Base-by-base conservation (phyloP, 2,797 vertebrate species). In the Spea hammondii region DNA sequence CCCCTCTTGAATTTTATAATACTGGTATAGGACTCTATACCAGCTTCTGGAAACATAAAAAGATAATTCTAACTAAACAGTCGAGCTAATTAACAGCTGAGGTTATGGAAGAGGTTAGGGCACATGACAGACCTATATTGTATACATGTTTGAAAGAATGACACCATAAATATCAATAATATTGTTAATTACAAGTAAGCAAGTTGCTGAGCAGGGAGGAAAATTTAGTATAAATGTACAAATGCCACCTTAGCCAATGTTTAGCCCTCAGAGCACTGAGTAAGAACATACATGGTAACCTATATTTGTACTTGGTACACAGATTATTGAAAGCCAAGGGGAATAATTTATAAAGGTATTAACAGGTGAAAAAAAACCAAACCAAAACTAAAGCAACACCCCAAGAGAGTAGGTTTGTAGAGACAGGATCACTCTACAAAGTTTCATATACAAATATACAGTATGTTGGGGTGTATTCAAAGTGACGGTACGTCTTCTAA, bases 1-100 rank as follows among this genome's bases (percentile, higher is more conserved):
- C 62, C 78, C 14, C 68, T 17, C 46, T 51, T 79, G 51, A 78
- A 83, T 82, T 84, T 79, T 75, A 77, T 71, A 70, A 59, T 72
- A 64, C 73, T 71, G 54, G 46, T 60, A 65, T 45, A 54, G 51
- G 5, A 76, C 51, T 70, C 70, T 53, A 77, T 76, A 54, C 54
- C 60, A 76, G 67, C 60, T 49, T 66, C 51, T 6, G 48, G 11
- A 12, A 14, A 60, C 53, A 68, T 54, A 13, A 79, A 79, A 17
- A 54, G 54, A 70, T 65, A 54, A 17, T 72, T 69, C 44, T 66
- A 64, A 72, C 50, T 32, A 75, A 32, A 32, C 32, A 32, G 32
- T 32, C 2, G 32, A 32, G 32, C 32, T 59, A 80, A 76, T 71
- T 64, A 48, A 71, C 50, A 70, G 57, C 32, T 17, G 13, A n/a